These are phyloP conservation scores for Pachydiplax longipennis DNA, from an alignment of 2,888 invertebrate genomes.

Conservation along the genomic window DNA sequence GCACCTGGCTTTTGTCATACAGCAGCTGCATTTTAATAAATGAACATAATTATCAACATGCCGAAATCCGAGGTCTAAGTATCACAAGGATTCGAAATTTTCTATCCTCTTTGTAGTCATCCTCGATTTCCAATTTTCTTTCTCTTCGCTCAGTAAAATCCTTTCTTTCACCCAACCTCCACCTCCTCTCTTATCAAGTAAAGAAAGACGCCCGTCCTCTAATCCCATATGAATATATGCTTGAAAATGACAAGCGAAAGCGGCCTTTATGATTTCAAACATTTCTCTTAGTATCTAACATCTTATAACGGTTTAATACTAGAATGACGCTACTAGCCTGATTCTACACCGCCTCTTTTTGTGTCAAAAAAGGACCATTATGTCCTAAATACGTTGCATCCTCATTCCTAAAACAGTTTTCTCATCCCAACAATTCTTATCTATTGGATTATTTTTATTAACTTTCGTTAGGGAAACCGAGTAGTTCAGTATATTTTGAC, in stretches of 20 bases:
- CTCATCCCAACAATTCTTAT: too few species aligned
- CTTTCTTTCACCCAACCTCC: background rate
- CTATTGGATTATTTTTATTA: too few species aligned
- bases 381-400: background rate
- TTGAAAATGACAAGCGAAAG: background rate
- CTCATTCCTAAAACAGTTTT: background rate
- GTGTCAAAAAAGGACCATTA: background rate
- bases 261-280: background rate
- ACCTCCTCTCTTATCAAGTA: background rate
- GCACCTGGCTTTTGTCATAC: too few species aligned
- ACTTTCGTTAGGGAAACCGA: too few species aligned
- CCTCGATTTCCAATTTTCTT: background rate
- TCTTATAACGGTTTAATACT: background rate
- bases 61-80: background rate
- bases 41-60: background rate
- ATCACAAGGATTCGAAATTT: background rate
- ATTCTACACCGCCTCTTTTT: background rate
- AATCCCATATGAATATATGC: background rate
- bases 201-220: background rate
- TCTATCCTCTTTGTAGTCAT: background rate
- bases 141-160: background rate
- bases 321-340: background rate
- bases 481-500: too few species aligned
- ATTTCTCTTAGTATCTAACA: background rate
- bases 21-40: too few species aligned